Base-by-base conservation (phyloP, 2,797 vertebrate species). In the Spondyliosoma cantharus region DNA sequence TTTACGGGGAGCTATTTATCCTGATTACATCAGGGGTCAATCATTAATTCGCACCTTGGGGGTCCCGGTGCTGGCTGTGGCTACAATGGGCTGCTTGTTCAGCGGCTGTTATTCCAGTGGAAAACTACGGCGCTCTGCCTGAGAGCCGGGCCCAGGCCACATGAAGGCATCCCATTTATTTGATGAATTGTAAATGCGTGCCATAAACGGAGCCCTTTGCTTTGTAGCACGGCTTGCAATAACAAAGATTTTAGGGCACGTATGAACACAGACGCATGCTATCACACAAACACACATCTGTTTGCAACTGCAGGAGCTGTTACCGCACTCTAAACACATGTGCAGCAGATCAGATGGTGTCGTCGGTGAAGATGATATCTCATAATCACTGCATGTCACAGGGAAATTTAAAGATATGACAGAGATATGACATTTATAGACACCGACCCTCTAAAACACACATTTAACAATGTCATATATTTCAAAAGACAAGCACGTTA, bases 1-100 rank as follows among this genome's bases (percentile, higher is more conserved):
- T 93, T 95, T 92, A 94, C 89, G 87, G 92, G 94, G 93, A 93
- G 92, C 93, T 95, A 95, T 95, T 95, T 95, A 95, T 95, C 92
- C 76, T 94, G 92, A 94, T 96, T 93, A 94, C 96, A 95, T 95
- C 95, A 93, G 95, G 93, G 95, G 93, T 94, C 95, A 93, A 95
- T 95, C 95, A 94, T 96, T 93, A 96, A 96, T 95, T 96, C 93
- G 91, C 96, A 95, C 95, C 82, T 92, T 90, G 94, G 96, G 95
- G 96, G 96, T 95, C 95, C 91, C 78, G 74, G 91, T 78, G 90
- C 91, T 89, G 84, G 92, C 92, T 16, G 73, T 60, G 67, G 77
- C 94, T 93, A 96, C 96, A 96, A 94, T 94, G 94, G 89, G 82
- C 89, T 80, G 49, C 92, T 95, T 96, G 96, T 96, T 96, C 94